Percentiles rank a stretch among this genome's conserved stretches.
Evolutionary conservation across 2,797 vertebrate species (phyloP).

Genomic region (Amniataba percoides): DNA sequence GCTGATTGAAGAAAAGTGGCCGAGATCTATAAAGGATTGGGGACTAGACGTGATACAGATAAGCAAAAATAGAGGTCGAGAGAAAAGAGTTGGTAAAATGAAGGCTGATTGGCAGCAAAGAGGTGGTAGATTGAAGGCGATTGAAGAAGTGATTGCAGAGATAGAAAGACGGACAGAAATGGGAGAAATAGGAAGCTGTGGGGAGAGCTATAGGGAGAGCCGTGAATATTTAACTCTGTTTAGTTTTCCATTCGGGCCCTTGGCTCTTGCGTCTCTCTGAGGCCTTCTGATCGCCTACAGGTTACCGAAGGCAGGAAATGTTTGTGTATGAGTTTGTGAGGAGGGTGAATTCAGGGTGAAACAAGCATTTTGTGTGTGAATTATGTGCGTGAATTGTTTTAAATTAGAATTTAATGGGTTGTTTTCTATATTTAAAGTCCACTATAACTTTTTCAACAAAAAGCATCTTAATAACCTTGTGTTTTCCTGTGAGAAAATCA

Average conservation of each 20-base stretch:
- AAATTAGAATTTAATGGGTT: background rate
- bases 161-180: conserved; percentile 28
- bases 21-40: background rate
- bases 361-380: background rate
- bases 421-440: conserved; percentile 6
- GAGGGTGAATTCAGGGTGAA: conserved; percentile 2
- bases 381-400: too few species aligned
- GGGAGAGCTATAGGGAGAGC: conserved; percentile 40
- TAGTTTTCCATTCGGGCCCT: conserved; percentile 66
- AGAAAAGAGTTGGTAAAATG: conserved; percentile 20
- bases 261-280: conserved; percentile 41
- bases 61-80: conserved; percentile 5
- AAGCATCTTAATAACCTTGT: conserved; percentile 1
- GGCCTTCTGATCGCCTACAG: conserved; percentile 51
- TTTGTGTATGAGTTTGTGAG: conserved; percentile 9
- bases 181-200: background rate
- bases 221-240: conserved; percentile 78
- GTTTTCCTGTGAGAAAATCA: background rate
- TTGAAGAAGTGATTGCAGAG: conserved; percentile 18
- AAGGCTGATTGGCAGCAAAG: conserved; percentile 10
- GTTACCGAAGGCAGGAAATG: conserved; percentile 38
- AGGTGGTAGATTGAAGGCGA: conserved; percentile 14
- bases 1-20: background rate
- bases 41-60: background rate
- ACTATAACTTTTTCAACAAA: background rate